Evolutionary conservation across 2,113 vertebrate species (phyloP), one percentile per base, ranked within the genome.

Genomic region (Oreotrochilus melanogaster): DNA sequence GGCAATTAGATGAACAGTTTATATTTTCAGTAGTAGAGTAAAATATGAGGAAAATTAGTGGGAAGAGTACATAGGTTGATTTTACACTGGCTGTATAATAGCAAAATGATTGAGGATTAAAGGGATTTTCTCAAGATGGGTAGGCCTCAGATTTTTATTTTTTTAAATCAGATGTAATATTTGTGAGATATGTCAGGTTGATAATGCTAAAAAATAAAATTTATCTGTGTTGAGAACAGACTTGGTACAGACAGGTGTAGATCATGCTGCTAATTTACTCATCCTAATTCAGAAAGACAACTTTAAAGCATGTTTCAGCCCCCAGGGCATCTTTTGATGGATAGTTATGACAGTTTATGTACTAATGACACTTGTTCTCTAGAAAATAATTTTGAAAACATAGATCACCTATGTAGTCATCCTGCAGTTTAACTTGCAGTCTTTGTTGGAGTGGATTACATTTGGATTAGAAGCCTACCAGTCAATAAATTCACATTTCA

Each of bases 321-420:
- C 87, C 30, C 22, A 57, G 86, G 86, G 66, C 39, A 48, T 85
- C 30, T 87, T 88, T 60, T 95, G 94, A 95, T 92, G 84, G 61
- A 75, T 81, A 69, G 73, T 69, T 91, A 66, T 89, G 93, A 73
- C 78, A 81, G 73, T 82, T 69, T 66, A 75, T 42, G 50, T 89
- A 33, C 70, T 78, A 85, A 92, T 75, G 61, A 69, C 70, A 43
- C 61, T 84, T 72, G 70, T 92, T 93, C 84, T 42, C 24, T 50
- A 71, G 73, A 75, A 92, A 85, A 87, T 65, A 19, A 51, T 80
- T 78, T 72, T 93, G 57, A 86, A 97, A 51, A 25, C 57, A 23
- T n/a, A 39, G 70, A 67, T 92, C 33, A 8, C 45, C 37, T 84
- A 10, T 50, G 45, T 72, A 86, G 60, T 84, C 31, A 75, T 54